phyloP scores from a whole-genome alignment of 2,888 invertebrate species.

The Drosophila infuscata region DNA sequence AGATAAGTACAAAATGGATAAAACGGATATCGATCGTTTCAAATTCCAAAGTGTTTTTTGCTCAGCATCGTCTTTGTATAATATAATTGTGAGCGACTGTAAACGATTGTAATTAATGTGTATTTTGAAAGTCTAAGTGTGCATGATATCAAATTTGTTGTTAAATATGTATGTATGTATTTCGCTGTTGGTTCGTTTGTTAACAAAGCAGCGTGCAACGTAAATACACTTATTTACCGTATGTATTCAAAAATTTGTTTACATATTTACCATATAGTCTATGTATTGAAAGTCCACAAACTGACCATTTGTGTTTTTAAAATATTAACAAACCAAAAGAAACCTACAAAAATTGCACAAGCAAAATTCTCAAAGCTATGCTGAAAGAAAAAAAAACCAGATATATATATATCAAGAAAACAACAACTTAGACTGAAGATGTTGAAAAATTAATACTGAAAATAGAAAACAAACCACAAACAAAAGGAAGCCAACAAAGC shows the following conservation, averaged over 20 bases:
- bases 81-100: slow-evolving; percentile 24
- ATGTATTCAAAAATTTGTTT: slow-evolving; percentile 52
- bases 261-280: slow-evolving; percentile 66
- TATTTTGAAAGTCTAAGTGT: slow-evolving; percentile 29
- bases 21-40: slow-evolving; percentile 17
- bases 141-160: slow-evolving; percentile 58
- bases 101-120: slow-evolving; percentile 1
- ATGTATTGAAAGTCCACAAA: slow-evolving; percentile 35
- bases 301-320: slow-evolving; percentile 4
- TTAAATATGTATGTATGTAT: slow-evolving; percentile 43
- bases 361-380: slow-evolving; percentile 26
- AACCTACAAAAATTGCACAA: slow-evolving; percentile 23
- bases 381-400: slow-evolving; percentile 12
- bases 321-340: slow-evolving; percentile 14
- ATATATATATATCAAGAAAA: slow-evolving; percentile 50
- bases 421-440: slow-evolving; percentile 74
- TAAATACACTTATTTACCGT: slow-evolving; percentile 17
- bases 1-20: slow-evolving; percentile 18
- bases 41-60: slow-evolving; percentile 36
- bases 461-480: slow-evolving; percentile 21
- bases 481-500: slow-evolving; percentile 33
- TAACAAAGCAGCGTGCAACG: slow-evolving; percentile 3
- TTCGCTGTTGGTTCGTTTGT: slow-evolving; percentile 29
- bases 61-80: slow-evolving; percentile 28
- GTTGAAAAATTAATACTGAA: slow-evolving; percentile 27